A percentile compares a stretch with the other conserved stretches of the same genome.
phyloP scores from a whole-genome alignment of 2,797 vertebrate species.

The Lophotriccus pileatus region DNA sequence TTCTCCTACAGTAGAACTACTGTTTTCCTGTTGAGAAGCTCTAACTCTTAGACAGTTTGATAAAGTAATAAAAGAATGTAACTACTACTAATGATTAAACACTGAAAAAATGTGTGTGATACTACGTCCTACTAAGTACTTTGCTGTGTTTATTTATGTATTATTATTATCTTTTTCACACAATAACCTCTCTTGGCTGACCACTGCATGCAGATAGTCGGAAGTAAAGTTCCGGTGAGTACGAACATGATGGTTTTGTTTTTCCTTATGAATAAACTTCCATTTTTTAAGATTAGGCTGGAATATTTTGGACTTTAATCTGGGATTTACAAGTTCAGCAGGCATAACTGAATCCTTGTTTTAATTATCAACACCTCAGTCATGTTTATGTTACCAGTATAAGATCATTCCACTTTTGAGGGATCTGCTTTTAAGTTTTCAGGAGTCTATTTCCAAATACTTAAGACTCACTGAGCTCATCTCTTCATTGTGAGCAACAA shows the following conservation, averaged over 20 bases:
- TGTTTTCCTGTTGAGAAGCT: not conserved
- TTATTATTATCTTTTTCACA: constrained; percentile 81
- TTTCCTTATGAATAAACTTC: constrained; percentile 8
- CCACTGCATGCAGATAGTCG: constrained; percentile 99
- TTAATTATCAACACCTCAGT: not conserved
- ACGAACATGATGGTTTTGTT: constrained; percentile 69
- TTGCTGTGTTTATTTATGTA: constrained; percentile 88
- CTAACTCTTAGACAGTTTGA: not conserved
- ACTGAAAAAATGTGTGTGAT: constrained; percentile 70
- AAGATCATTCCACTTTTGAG: not conserved
- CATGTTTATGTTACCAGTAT: not conserved
- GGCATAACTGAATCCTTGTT: not conserved
- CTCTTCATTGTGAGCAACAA: not conserved
- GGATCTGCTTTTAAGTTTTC: not conserved
- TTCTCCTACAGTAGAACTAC: not conserved
- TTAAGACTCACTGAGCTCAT: not conserved
- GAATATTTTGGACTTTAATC: not conserved
- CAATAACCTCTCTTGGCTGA: constrained; percentile 91
- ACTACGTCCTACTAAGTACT: constrained; percentile 88
- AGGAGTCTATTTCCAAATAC: not conserved
- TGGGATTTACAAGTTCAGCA: not conserved
- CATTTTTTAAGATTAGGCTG: not conserved
- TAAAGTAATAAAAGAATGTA: not conserved
- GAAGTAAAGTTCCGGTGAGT: constrained; percentile 99
- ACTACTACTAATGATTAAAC: constrained; percentile 73